Evolutionary conservation across 1,140 invertebrate species (phyloP).

Genomic region (Harlomillsia oculata): DNA sequence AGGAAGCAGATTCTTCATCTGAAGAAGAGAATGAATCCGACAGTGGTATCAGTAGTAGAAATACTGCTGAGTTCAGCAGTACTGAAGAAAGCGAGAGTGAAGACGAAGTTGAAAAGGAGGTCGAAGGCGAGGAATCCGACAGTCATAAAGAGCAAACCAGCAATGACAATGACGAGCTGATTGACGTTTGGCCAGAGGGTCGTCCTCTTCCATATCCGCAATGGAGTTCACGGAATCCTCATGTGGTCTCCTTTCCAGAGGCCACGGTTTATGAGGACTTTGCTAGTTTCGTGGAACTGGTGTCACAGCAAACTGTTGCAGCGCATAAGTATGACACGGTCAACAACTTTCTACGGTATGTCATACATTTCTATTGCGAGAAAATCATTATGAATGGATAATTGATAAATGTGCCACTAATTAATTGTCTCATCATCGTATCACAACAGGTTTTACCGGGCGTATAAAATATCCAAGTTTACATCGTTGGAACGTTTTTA

Average conservation of each 20-base stretch:
- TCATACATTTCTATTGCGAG: slow-evolving; percentile 4
- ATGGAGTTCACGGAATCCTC: slow-evolving; percentile 49
- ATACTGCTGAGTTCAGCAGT: too few species aligned
- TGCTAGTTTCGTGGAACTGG: slow-evolving; percentile 60
- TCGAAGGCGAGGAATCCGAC: too few species aligned
- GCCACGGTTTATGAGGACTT: slow-evolving; percentile 68
- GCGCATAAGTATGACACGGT: slow-evolving; percentile 76
- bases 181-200: slow-evolving; percentile 48
- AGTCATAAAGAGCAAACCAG: too few species aligned
- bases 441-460: slow-evolving; percentile 59
- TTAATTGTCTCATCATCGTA: too few species aligned
- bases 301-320: slow-evolving; percentile 62
- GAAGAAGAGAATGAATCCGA: too few species aligned
- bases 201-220: slow-evolving; percentile 58
- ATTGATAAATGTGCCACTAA: too few species aligned
- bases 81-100: too few species aligned
- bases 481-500: slow-evolving; percentile 56
- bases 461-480: slow-evolving; percentile 53
- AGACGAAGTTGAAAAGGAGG: too few species aligned
- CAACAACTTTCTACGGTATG: slow-evolving; percentile 62
- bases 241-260: slow-evolving; percentile 44
- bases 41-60: too few species aligned
- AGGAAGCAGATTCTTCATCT: slow-evolving; percentile 19
- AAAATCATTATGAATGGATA: slow-evolving; percentile 6
- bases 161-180: slow-evolving; percentile 17